Base-by-base conservation (phyloP, 2,113 vertebrate genomes). In the Cromileptes altivelis region DNA sequence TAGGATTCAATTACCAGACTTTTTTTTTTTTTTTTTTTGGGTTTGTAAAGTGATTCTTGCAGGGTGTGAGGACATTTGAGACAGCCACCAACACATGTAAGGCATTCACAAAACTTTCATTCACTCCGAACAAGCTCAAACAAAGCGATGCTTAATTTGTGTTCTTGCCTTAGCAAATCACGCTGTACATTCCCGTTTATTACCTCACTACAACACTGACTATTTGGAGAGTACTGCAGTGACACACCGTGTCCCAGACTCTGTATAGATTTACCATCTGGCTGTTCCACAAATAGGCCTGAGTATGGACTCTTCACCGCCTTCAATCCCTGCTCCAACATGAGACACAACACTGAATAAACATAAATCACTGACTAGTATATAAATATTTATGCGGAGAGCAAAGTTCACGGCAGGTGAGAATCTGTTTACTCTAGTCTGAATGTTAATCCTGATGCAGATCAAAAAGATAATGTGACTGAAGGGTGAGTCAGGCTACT, bases 251-350 rank as follows among this genome's bases (percentile, higher is more conserved):
- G 79, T 88, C 82, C 82, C 63, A 87, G 78, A 75, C 78, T 60
- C 25, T 19, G 89, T 82, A 85, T 92, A 89, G 88, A 72, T 87
- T 89, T 85, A 88, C 89, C 88, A 91, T 89, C 84, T 90, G 92
- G 75, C 55, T 45, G 70, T 61, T 89, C 93, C 86, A 91, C 70
- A 94, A 93, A 94, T 93, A 92, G 91, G 75, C 68, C 27, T 2
- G 15, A 74, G 75, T 65, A 72, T 75, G 61, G 67, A 74, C 76
- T 70, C 21, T 14, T 40, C 68, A 57, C 64, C 30, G 69, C 42
- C 60, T 77, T 70, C 25, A 78, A 83, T 73, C 7, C 67, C 55
- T 15, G 25, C 63, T 82, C 53, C 75, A 67, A 81, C 71, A 72
- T 17, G 61, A 2, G 23, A 78, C 77, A 87, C 65, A 85, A 69